Evolutionary conservation across 1,140 invertebrate genomes (phyloP).

Genomic region (Trachymyrmex cornetzi): DNA sequence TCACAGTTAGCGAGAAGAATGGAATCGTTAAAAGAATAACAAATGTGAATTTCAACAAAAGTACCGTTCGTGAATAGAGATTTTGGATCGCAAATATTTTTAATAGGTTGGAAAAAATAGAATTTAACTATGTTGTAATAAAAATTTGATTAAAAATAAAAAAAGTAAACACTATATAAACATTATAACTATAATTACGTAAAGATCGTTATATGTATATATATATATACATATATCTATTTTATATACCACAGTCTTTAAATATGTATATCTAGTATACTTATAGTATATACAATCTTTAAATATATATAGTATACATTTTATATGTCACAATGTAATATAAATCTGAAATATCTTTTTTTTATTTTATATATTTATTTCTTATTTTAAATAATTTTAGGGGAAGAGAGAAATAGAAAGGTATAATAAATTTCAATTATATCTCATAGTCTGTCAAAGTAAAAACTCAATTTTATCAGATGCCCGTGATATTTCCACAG

Average conservation of each 20-base stretch:
- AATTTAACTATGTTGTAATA: not conserved
- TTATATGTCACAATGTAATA: not conserved
- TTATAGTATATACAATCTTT: too few species aligned
- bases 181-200: not conserved
- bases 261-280: too few species aligned
- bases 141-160: not conserved
- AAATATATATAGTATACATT: too few species aligned
- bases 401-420: not conserved
- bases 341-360: not conserved
- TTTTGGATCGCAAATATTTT: not conserved
- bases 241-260: too few species aligned
- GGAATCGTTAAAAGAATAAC: conserved; percentile 38
- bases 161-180: not conserved
- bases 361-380: not conserved
- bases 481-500: not conserved
- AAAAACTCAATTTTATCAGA: not conserved
- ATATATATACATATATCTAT: too few species aligned
- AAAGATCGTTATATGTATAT: not conserved
- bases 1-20: conserved; percentile 12
- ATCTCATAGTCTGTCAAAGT: not conserved
- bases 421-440: not conserved
- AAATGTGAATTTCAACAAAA: conserved; percentile 24
- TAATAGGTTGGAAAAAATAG: not conserved
- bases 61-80: not conserved
- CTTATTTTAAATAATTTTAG: conserved; percentile 12